Base-by-base conservation (phyloP, 1,140 invertebrate genomes). In the Leptinotarsa defecta region DNA sequence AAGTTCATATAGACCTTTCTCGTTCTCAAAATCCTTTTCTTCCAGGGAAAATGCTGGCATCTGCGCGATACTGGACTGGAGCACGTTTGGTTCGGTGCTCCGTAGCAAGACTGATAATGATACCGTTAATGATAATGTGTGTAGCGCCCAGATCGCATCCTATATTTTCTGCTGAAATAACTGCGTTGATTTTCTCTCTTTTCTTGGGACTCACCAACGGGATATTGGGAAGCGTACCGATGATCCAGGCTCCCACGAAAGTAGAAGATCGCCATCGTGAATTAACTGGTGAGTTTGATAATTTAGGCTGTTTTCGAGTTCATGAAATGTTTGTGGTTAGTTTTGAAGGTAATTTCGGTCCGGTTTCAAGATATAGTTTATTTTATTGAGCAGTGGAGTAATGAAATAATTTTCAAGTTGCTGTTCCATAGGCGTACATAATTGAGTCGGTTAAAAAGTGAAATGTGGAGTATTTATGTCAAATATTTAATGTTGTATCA, bases 231-330 rank as follows among this genome's bases (percentile, higher is more conserved):
- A 95, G 94, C 76, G 89, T 96, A 13, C 95, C 95, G 1, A 97
- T 97, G 94, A 95, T 97, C 69, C 89, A 95, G 75, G 95, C 95
- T 1, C 94, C 95, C 6, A 91, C 90, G 48, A 92, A 94, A 83
- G 94, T 97, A 3, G 88, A 91, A 1, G 92, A 93, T 72, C 90
- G 93, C n/a, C 88, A 92, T 74, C 89, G 92, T 70, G 94, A 95
- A 86, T 87, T 95, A 1, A 92, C 91, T 76, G 92, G 92, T 92
- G 82, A 81, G 74, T 24, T 4, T 61, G 5, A 15, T 1, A 8
- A 64, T 22, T 73, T 20, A 4, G 27, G 1, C 8, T 34, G 34
- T 34, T 8, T 34, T 8, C 34, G 34, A 34, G 34, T n/a, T 68
- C n/a, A 49, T n/a, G 0, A 75, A 52, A 13, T 63, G 22, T 75